Conservation (phyloP, 35 echinoderm and acorn worm genomes). For the Ophiothrix spiculata region DNA sequence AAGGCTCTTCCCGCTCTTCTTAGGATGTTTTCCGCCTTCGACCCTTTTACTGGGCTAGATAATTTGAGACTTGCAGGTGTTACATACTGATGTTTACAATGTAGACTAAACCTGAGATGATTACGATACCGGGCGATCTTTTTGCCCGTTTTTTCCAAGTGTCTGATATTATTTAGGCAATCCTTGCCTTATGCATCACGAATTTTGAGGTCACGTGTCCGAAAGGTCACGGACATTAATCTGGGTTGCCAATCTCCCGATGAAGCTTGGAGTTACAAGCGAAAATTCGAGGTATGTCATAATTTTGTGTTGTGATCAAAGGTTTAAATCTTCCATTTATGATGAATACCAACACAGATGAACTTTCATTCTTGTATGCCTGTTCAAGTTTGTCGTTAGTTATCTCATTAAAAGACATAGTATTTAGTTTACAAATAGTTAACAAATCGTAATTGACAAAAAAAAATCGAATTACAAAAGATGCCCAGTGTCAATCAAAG, state of each 20-base stretch:
- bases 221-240: neutral
- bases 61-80: constrained; percentile 8
- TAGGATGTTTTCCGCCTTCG: constrained; percentile 28
- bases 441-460: too few relatives aligned
- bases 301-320: neutral
- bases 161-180: constrained; percentile 24
- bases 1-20: constrained; percentile 19
- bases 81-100: constrained; percentile 21
- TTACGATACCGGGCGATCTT: constrained; percentile 32
- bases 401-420: too few relatives aligned
- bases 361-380: too few relatives aligned
- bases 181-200: constrained; percentile 5
- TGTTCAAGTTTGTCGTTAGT: too few relatives aligned
- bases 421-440: too few relatives aligned
- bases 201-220: neutral
- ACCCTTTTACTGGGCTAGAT: constrained; percentile 20
- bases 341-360: too few relatives aligned
- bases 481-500: too few relatives aligned
- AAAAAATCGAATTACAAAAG: too few relatives aligned
- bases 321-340: neutral
- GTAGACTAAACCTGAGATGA: constrained; percentile 17
- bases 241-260: neutral
- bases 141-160: constrained; percentile 21
- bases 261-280: neutral
- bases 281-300: neutral